These are phyloP conservation scores for Labroides dimidiatus DNA, from an alignment of 2,797 vertebrate species.

Conservation along the genomic window DNA sequence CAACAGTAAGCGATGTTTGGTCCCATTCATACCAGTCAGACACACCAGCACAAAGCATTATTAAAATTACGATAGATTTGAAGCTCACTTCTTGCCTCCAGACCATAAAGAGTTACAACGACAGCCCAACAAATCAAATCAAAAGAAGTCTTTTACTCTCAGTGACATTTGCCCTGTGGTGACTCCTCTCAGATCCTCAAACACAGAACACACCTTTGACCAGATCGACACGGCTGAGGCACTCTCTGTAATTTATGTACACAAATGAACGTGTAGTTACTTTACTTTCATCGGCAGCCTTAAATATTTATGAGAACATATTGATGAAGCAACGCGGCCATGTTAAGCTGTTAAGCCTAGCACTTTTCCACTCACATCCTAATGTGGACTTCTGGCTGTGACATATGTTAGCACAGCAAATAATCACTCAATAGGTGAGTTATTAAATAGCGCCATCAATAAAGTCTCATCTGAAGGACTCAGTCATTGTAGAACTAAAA, in stretches of 20 bases:
- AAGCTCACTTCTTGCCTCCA: not conserved
- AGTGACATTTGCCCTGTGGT: not conserved
- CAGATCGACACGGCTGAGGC: not conserved
- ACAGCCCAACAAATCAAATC: slow-evolving; percentile 11
- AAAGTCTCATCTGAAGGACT: not conserved
- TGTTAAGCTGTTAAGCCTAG: slow-evolving; percentile 34
- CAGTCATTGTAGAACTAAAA: not conserved
- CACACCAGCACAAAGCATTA: not conserved
- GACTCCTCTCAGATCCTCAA: not conserved
- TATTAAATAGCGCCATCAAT: slow-evolving; percentile 51
- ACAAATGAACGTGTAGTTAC: slow-evolving; percentile 18
- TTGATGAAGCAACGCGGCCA: slow-evolving; percentile 34
- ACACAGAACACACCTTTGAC: slow-evolving; percentile 12
- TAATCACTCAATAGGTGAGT: slow-evolving; percentile 48
- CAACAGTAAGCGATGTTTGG: slow-evolving; percentile 2
- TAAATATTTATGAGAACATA: slow-evolving; percentile 51
- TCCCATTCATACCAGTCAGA: not conserved
- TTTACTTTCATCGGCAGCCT: slow-evolving; percentile 29
- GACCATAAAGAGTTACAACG: slow-evolving; percentile 4
- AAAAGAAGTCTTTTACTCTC: slow-evolving; percentile 5
- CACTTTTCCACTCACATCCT: slow-evolving; percentile 22
- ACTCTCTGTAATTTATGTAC: slow-evolving; percentile 17
- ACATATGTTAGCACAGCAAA: slow-evolving; percentile 23
- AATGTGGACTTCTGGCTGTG: slow-evolving; percentile 16
- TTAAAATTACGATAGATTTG: slow-evolving; percentile 5